Conservation (phyloP, 2,888 invertebrate genomes). For the Oegoconia quadripuncta region DNA sequence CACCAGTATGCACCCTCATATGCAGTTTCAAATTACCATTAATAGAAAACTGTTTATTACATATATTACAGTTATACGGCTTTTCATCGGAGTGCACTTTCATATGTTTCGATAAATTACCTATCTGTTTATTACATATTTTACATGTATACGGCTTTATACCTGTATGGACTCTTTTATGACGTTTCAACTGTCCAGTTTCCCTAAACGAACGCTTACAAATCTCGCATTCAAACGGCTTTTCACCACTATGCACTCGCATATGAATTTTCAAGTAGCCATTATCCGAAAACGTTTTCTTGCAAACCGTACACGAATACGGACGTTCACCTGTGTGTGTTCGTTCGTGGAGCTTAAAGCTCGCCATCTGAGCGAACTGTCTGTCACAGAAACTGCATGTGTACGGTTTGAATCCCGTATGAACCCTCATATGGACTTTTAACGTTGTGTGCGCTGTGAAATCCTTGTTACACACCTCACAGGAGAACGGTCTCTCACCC, state of each 20-base stretch:
- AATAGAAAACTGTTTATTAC: constrained; percentile 51
- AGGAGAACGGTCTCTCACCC: constrained; percentile 55
- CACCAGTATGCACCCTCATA: constrained; percentile 45
- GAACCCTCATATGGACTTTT: constrained; percentile 65
- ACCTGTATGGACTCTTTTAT: constrained; percentile 58
- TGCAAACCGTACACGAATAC: constrained; percentile 55
- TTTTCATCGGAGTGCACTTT: constrained; percentile 51
- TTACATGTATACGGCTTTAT: constrained; percentile 64
- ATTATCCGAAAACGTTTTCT: constrained; percentile 65
- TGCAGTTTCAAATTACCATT: constrained; percentile 51
- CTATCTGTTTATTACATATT: constrained; percentile 65
- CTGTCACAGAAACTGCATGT: constrained; percentile 54
- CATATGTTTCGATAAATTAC: constrained; percentile 65
- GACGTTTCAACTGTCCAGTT: constrained; percentile 58
- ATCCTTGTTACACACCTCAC: constrained; percentile 61
- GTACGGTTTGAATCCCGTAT: constrained; percentile 64
- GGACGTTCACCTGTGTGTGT: constrained; percentile 65
- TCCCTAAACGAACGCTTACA: constrained; percentile 62
- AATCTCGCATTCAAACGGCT: constrained; percentile 55
- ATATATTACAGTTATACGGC: constrained; percentile 44
- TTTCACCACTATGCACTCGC: constrained; percentile 62
- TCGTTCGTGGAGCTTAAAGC: constrained; percentile 60
- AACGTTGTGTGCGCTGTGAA: constrained; percentile 65
- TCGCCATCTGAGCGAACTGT: constrained; percentile 65
- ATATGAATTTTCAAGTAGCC: constrained; percentile 68